A percentile compares a stretch with the other conserved stretches of the same genome.
Conservation (phyloP, 1,140 invertebrate genomes). For the Trachymyrmex cornetzi region DNA sequence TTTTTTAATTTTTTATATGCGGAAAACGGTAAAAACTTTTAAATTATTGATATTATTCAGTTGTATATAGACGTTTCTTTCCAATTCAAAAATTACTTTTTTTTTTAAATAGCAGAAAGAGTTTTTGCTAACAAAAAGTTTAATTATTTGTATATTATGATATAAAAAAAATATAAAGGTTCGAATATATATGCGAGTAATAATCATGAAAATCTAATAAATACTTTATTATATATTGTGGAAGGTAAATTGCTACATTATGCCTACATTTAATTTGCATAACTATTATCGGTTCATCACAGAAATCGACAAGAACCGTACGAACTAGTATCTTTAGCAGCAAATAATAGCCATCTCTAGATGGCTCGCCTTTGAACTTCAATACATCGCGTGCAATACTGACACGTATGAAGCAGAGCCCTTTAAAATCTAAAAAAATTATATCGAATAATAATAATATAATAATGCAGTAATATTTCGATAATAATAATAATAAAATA, state of each 20-base stretch:
- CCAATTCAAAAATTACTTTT: too few relatives aligned
- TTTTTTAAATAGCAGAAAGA: too few relatives aligned
- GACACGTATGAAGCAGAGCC: slow-evolving; percentile 58
- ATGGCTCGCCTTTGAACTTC: background rate
- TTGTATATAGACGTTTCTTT: too few relatives aligned
- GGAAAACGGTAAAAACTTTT: too few relatives aligned
- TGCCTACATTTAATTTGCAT: slow-evolving; percentile 17
- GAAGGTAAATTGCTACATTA: slow-evolving; percentile 27
- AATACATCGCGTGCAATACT: slow-evolving; percentile 56
- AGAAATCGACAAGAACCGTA: slow-evolving; percentile 3
- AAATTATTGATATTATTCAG: too few relatives aligned
- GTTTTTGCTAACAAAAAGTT: too few relatives aligned
- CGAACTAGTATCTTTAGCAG: background rate
- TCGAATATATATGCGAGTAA: background rate
- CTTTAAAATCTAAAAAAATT: slow-evolving; percentile 57
- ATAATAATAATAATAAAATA: background rate
- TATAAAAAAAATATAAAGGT: background rate
- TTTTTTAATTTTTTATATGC: too few relatives aligned
- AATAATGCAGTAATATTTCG: background rate
- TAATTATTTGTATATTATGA: background rate
- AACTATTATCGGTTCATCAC: background rate
- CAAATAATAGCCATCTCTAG: background rate
- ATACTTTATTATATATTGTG: slow-evolving; percentile 24
- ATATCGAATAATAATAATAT: slow-evolving; percentile 1
- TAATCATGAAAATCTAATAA: background rate